Evolutionary conservation across 2,797 vertebrate species (phyloP).

Genomic region (Botia kubotai): DNA sequence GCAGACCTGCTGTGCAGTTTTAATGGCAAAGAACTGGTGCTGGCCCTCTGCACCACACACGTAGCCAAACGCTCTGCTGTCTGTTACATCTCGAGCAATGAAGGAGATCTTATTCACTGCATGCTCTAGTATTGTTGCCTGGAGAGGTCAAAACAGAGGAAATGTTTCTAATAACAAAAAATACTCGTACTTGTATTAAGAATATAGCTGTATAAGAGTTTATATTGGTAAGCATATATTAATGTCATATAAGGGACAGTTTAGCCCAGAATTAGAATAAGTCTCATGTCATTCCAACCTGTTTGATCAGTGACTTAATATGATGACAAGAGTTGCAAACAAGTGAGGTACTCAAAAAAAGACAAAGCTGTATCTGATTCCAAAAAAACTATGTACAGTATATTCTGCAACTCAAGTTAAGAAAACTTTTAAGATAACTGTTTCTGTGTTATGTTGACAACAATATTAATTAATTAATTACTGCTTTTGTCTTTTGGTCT

Average conservation of each 20-base stretch:
- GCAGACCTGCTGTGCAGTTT: conserved; percentile 93
- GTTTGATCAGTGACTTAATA: not conserved
- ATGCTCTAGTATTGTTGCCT: conserved; percentile 96
- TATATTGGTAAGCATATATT: no score
- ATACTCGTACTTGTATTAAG: not conserved
- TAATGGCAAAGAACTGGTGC: conserved; percentile 97
- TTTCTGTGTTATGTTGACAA: not conserved
- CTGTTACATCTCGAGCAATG: conserved; percentile 96
- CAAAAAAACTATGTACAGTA: not conserved
- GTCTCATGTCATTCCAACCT: not conserved
- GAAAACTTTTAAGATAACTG: no score
- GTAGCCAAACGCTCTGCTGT: conserved; percentile 95
- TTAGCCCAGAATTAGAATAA: not conserved
- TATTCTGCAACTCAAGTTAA: not conserved
- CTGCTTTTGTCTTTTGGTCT: not conserved
- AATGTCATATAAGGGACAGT: not conserved
- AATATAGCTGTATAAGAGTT: no score
- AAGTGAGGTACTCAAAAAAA: not conserved
- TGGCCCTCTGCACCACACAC: conserved; percentile 97
- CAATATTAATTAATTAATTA: not conserved
- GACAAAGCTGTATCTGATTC: not conserved
- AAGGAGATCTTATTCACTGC: conserved; percentile 96
- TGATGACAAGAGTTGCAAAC: not conserved
- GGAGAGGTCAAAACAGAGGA: conserved; percentile 30
- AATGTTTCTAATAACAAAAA: not conserved